Evolutionary conservation across 1,140 invertebrate genomes (phyloP), one percentile per base, ranked within the genome.

Genomic region (Trichonephila clavipes): DNA sequence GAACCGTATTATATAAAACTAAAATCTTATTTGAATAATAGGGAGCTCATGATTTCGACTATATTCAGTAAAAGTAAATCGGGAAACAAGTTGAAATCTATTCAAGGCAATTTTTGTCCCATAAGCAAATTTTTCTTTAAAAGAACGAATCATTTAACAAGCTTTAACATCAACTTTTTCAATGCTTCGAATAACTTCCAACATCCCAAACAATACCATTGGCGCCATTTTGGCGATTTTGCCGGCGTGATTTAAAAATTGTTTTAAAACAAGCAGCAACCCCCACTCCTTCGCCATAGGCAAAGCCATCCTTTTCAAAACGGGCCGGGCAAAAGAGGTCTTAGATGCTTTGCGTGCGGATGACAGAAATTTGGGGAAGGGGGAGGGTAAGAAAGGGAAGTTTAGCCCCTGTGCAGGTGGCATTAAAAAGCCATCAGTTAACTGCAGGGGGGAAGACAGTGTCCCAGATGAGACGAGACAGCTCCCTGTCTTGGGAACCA

Each of bases 401-500:
- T 72, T 72, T 72, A 72, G 19, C 72, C 66, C 92, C 61, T 85
- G 58, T 94, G 92, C 92, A 94, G 92, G 92, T 94, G 92, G 92
- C 92, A 94, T 94, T 94, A 94, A 94, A 94, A 94, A 94, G 87
- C 92, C 92, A 94, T 94, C 92, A 94, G 92, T 94, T 94, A 94
- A 90, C 92, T 81, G 92, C 66, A 77, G 59, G 51, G 69, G 21
- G 90, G 72, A 34, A 69, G n/a, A 90, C 88, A 90, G 87, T 77
- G 88, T 90, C 88, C 88, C 88, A 59, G 89, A 90, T 82, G 89
- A 82, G 89, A 88, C 34, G 91, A 93, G 92, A 93, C 92, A 93
- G 85, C 86, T 64, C 69, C 92, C 24, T 88, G 86, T 88, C 90
- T 92, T 44, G 24, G 64, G 77, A 58, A 69, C 59, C 92, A 94